Base-by-base conservation (phyloP, 2,113 vertebrate genomes). In the Nothobranchius furzeri region DNA sequence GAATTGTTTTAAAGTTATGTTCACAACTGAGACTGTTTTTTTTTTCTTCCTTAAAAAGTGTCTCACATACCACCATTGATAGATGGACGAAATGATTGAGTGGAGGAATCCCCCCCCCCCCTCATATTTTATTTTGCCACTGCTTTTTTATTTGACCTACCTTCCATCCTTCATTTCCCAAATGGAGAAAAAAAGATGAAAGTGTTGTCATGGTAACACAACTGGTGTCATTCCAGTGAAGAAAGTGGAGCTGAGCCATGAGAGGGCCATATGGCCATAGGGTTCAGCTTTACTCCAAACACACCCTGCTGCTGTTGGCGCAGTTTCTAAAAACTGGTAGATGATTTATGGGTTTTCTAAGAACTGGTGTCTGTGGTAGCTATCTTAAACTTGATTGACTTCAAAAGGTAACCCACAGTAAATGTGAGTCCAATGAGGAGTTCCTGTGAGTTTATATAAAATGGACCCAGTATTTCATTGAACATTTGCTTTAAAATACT, bases 171-270 rank as follows among this genome's bases (percentile, higher is more conserved):
- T 14, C 63, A 67, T 30, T 51, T 40, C 7, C 43, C 53, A 46
- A 40, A 7, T 60, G 35, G 52, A 6, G 15, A 48, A 48, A 48
- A 48, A 48, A 25, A 73, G 60, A 65, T 56, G 45, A 73, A 60
- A 61, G 51, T 51, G 66, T 83, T 73, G 81, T 83, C 84, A 90
- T 85, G 81, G 88, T 57, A 81, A 90, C 82, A 3, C 46, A 45
- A 51, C 50, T 10, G n/a, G 58, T 73, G 58, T 37, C 37, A 40
- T 7, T 40, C 6, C 37, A 40, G 37, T 40, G 57, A 83, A 74
- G 54, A 79, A 80, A 76, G 66, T 65, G 62, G n/a, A 60, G 68
- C 78, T 68, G 62, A 76, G 68, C 55, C 40, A n/a, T 35, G 40
- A 78, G 66, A 70, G 43, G 56, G 68, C 49, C 53, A 24, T 30